Percentiles rank a stretch among this genome's conserved stretches.
Conservation (phyloP, 1,140 invertebrate genomes). For the Drosophila arizonae region DNA sequence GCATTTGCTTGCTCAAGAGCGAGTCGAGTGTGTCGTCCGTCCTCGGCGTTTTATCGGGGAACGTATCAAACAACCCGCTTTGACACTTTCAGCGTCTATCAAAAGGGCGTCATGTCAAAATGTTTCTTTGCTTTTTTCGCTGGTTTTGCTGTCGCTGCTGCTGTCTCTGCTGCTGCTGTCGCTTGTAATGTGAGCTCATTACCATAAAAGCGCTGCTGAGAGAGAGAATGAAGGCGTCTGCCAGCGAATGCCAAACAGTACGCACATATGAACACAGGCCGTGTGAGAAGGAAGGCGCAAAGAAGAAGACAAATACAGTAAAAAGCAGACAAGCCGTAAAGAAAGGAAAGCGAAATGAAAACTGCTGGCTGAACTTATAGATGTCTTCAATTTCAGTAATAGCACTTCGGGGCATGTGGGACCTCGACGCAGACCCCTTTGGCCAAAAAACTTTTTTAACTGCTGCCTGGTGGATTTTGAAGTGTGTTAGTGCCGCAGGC, state of each 20-base stretch:
- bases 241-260: slow-evolving; percentile 22
- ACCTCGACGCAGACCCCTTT: slow-evolving; percentile 43
- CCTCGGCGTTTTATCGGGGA: neutral
- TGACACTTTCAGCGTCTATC: slow-evolving; percentile 41
- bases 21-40: neutral
- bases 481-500: slow-evolving; percentile 47
- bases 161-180: slow-evolving; percentile 24
- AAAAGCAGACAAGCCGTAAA: slow-evolving; percentile 1
- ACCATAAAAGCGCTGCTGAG: slow-evolving; percentile 73
- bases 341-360: slow-evolving; percentile 26
- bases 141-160: slow-evolving; percentile 15
- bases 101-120: slow-evolving; percentile 65
- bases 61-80: slow-evolving; percentile 24
- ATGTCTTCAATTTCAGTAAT: slow-evolving; percentile 80
- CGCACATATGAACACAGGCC: slow-evolving; percentile 40
- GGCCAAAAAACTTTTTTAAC: slow-evolving; percentile 68
- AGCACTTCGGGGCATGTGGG: slow-evolving; percentile 72
- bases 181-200: slow-evolving; percentile 79
- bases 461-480: slow-evolving; percentile 67
- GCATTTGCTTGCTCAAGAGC: neutral
- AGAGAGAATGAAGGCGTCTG: slow-evolving; percentile 17
- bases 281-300: slow-evolving; percentile 5
- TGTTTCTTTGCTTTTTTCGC: slow-evolving; percentile 46
- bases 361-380: slow-evolving; percentile 57
- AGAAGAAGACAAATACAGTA: slow-evolving; percentile 9